These are phyloP conservation scores for Phenganax subtilis DNA, from an alignment of 92 coral and sea anemone species.

Conservation along the genomic window DNA sequence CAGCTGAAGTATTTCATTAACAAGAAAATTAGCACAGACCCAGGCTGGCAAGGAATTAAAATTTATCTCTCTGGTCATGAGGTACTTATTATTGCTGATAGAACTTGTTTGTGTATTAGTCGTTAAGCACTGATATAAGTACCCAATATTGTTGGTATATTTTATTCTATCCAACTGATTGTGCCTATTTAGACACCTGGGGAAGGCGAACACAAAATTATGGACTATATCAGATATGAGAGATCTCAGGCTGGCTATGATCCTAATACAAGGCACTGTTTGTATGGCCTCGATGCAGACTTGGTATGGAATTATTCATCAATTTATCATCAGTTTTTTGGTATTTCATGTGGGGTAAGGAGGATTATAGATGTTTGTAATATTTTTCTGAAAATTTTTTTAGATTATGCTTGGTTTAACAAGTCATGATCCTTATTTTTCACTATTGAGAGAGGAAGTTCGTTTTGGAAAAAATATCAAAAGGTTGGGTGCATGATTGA, in stretches of 20 bases:
- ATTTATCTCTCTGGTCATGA: conserved; percentile 92
- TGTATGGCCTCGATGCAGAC: conserved; percentile 98
- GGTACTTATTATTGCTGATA: conserved; percentile 44
- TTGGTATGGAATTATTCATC: conserved; percentile 52
- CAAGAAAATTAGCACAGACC: conserved; percentile 84
- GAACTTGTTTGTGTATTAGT: no score
- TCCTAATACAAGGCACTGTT: conserved; percentile 88
- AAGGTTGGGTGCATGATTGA: conserved; percentile 47
- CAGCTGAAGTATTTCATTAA: conserved; percentile 88
- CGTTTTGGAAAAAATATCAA: conserved; percentile 88
- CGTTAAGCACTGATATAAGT: no score
- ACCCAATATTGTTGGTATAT: not conserved
- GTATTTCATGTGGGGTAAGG: not conserved
- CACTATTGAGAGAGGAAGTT: conserved; percentile 87
- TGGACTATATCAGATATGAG: conserved; percentile 94
- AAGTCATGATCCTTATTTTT: conserved; percentile 90
- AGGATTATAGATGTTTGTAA: no score
- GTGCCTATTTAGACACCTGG: conserved; percentile 76
- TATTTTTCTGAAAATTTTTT: not conserved
- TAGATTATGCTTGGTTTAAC: conserved; percentile 94
- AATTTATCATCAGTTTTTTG: not conserved
- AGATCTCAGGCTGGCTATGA: conserved; percentile 70
- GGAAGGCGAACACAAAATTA: conserved; percentile 94
- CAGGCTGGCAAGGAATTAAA: conserved; percentile 92
- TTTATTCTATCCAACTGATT: not conserved